Evolutionary conservation across 2,888 invertebrate genomes (phyloP), one percentile per base, ranked within the genome.

Genomic region (Scaeva pyrastri): DNA sequence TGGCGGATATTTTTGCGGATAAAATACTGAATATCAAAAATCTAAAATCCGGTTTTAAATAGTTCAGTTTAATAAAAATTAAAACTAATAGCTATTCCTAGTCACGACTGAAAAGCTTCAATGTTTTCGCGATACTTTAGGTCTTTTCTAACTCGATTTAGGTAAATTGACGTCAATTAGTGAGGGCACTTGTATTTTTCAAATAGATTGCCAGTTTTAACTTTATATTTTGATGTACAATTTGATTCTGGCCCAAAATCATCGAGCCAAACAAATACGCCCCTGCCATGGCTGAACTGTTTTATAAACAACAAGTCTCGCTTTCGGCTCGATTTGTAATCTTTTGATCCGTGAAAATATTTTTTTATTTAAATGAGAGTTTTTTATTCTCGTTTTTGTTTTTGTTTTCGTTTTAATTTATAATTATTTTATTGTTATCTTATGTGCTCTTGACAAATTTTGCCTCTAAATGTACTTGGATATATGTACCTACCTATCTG

Each of bases 311-410:
- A 68, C 50, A 56, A 80, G 56, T 50, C 56, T 64, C 81, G 73
- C 82, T 82, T n/a, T 82, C 36, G 48, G 60, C 56, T 82, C 45
- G 81, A 71, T 77, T 86, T 68, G 68, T 62, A 64, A 82, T 76
- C 86, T 86, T 77, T 82, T 86, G 48, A 77, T 82, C 64, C 82
- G 86, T 82, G 76, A 82, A 85, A 85, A 81, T 85, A 85, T 85
- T 85, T 66, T 60, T 48, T 48, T 66, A 75, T 81, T 77, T 58
- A 71, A 79, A 84, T 75, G 55, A 81, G 58, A 23, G 10, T 50
- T 52, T 75, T 73, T 36, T 72, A 7, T 39, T 26, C n/a, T 52
- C 11, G 39, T 31, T 23, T 45, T 45, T 21, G 1, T 16, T 39
- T 70, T 48, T 52, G 23, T 64, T 68, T 68, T 76, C 68, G 55